Base-by-base conservation (phyloP, 2,113 vertebrate genomes). In the Galeopterus variegatus region DNA sequence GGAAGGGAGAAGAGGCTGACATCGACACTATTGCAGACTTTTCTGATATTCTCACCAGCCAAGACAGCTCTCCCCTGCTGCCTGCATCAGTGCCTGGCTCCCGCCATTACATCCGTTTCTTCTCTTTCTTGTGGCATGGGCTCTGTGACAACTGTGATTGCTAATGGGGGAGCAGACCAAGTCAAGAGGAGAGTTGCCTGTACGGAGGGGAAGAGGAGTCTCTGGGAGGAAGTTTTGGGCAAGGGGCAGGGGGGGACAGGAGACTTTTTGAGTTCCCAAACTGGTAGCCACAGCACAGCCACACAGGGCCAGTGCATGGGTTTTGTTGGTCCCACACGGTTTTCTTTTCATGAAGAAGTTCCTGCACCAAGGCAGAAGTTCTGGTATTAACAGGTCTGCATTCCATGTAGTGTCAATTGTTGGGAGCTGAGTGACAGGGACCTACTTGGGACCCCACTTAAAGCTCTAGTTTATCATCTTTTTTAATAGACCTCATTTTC, bases 301-400 rank as follows among this genome's bases (percentile, higher is more conserved):
- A 14, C 13, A 19, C 19, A 2, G 0, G 26, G 72, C 45, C 15
- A 3, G 31, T 0, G 33, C 0, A 0, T 60, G 60, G 65, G 21
- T 41, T 60, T 69, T 50, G n/a, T 24, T 45, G 13, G 50, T 10
- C 23, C 36, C 1, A 0, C 1, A 0, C 12, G 2, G 15, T 62
- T 76, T 36, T 70, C n/a, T 69, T 28, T 36, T 9, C 1, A 5
- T 76, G 4, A 19, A n/a, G 64, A 56, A 12, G 18, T n/a, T 14
- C 56, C 62, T 36, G 28, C 36, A 1, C 15, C 0, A 4, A 64
- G 31, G 19, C 21, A 50, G 58, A 67, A 13, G 62, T 41, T 54
- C n/a, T 45, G 60, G 28, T 21, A 2, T 6, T 1, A 14, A 9
- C 18, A 50, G 26, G 15, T 45, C 73, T 13, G 6, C 0, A 0